Conservation (phyloP, 2,113 vertebrate species). For the Taurulus bubalis region DNA sequence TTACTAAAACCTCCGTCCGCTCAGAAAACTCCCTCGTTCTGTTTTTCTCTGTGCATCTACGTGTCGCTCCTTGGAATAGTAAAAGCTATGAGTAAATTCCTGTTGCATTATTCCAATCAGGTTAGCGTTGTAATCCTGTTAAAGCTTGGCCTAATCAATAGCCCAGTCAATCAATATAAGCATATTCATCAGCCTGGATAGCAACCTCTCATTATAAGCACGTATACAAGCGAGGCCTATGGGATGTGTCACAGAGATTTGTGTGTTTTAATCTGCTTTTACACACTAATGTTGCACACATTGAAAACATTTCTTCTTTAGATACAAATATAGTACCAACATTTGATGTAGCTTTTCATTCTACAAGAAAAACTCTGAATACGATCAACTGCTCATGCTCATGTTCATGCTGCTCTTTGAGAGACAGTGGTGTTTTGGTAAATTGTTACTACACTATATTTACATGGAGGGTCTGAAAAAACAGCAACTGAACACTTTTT, state of each 20-base stretch:
- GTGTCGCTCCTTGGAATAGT: conserved; percentile 25
- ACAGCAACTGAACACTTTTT: conserved; percentile 57
- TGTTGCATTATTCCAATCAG: conserved; percentile 77
- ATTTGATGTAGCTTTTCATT: background rate
- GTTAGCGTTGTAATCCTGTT: conserved; percentile 80
- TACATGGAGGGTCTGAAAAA: conserved; percentile 46
- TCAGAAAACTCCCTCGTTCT: background rate
- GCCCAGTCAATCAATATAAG: conserved; percentile 68
- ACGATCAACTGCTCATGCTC: background rate
- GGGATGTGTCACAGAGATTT: conserved; percentile 22
- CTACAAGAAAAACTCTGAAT: background rate
- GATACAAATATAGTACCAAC: background rate
- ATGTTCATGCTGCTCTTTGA: background rate
- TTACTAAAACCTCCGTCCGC: conserved; percentile 48
- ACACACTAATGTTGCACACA: background rate
- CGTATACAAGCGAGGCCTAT: conserved; percentile 9
- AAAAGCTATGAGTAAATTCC: conserved; percentile 52
- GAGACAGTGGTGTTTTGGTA: background rate
- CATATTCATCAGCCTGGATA: conserved; percentile 71
- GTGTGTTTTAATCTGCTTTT: conserved; percentile 22
- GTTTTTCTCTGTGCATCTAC: conserved; percentile 4
- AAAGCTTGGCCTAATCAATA: conserved; percentile 78
- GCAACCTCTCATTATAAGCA: conserved; percentile 52
- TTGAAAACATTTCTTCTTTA: background rate
- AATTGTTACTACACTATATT: conserved; percentile 13